Percentiles rank a stretch among this genome's conserved stretches.
Evolutionary conservation across 1,140 invertebrate genomes (phyloP).

Genomic region (Lepidostoma basale): DNA sequence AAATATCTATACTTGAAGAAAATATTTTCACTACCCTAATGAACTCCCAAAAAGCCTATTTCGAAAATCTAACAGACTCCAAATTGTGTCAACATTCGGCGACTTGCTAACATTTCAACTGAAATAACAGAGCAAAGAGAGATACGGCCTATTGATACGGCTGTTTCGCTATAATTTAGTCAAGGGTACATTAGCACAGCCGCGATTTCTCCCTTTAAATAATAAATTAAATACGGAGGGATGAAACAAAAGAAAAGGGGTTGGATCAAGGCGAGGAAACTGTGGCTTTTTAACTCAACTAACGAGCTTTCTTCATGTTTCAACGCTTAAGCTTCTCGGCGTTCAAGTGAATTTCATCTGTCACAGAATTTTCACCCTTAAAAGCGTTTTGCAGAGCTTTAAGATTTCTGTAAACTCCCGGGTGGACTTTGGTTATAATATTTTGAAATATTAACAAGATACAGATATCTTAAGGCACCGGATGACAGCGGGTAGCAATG

Average conservation of each 20-base stretch:
- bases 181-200: background rate
- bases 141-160: constrained; percentile 41
- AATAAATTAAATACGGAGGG: constrained; percentile 43
- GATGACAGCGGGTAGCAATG: constrained; percentile 34
- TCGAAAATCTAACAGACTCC: constrained; percentile 8
- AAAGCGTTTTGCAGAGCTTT: background rate
- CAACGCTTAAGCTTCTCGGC: background rate
- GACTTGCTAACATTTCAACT: constrained; percentile 30
- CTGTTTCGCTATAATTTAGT: constrained; percentile 26
- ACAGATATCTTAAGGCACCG: constrained; percentile 38
- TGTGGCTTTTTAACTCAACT: constrained; percentile 45
- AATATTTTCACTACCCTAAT: constrained; percentile 24
- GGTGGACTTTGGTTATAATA: background rate
- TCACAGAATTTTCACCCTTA: constrained; percentile 2
- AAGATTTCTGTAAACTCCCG: background rate
- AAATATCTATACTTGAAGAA: background rate
- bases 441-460: constrained; percentile 40
- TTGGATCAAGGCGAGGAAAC: constrained; percentile 41
- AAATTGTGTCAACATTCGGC: constrained; percentile 35
- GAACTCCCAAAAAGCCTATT: constrained; percentile 28
- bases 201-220: constrained; percentile 35
- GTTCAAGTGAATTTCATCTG: background rate
- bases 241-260: constrained; percentile 46
- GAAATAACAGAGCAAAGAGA: constrained; percentile 40
- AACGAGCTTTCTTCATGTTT: constrained; percentile 44